These are phyloP conservation scores for Solenodon paradoxus DNA, from an alignment of 2,113 vertebrate species.

Conservation along the genomic window DNA sequence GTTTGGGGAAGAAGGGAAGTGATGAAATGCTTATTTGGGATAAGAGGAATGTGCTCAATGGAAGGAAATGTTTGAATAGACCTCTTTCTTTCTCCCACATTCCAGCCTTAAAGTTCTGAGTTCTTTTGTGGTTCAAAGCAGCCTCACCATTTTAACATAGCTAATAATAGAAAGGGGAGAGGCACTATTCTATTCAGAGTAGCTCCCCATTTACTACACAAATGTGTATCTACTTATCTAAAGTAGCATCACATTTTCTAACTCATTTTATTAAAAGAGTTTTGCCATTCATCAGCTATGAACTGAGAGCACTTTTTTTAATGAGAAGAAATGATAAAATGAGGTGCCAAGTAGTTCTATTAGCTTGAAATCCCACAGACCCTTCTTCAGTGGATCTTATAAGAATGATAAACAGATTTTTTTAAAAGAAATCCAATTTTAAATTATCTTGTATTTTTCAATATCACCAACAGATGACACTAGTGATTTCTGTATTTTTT, in stretches of 20 bases:
- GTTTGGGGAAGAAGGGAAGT: background rate
- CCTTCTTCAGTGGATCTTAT: background rate
- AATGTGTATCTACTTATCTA: background rate
- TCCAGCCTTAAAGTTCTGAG: background rate
- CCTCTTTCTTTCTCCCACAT: background rate
- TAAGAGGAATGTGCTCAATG: background rate
- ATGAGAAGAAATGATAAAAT: background rate
- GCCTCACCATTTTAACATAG: background rate
- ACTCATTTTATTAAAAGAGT: background rate
- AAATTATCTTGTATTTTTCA: constrained; percentile 35
- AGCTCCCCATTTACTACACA: background rate
- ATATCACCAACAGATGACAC: constrained; percentile 54
- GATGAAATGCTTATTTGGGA: background rate
- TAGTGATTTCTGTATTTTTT: constrained; percentile 13
- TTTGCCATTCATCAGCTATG: background rate
- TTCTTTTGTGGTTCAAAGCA: background rate
- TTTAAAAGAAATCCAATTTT: background rate
- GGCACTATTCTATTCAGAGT: background rate
- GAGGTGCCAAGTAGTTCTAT: background rate
- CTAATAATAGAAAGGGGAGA: background rate
- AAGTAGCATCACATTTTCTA: background rate
- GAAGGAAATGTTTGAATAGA: background rate
- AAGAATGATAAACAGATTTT: background rate
- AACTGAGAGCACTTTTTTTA: background rate
- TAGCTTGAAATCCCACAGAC: background rate